phyloP scores from a whole-genome alignment of 2,797 vertebrate species.

The Helicolenus hilgendorfi region DNA sequence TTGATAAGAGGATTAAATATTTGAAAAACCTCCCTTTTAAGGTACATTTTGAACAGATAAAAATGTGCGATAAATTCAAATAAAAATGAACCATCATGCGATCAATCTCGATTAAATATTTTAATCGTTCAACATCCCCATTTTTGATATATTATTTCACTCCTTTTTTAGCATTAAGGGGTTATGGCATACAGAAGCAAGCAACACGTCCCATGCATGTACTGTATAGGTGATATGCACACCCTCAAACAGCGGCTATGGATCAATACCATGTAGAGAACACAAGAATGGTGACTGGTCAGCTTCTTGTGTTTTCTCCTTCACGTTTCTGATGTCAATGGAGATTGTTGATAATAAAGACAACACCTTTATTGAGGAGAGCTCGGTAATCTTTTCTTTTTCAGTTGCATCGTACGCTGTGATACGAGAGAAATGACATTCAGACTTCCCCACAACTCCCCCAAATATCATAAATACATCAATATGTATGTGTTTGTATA shows the following conservation, averaged over 20 bases:
- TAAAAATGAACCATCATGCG: too few species aligned
- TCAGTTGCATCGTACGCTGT: background rate
- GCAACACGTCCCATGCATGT: background rate
- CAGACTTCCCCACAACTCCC: background rate
- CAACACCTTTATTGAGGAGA: background rate
- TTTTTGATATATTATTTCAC: too few species aligned
- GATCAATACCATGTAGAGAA: background rate
- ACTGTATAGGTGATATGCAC: background rate
- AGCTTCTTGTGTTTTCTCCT: background rate
- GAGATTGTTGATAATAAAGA: background rate
- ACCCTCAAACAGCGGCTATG: background rate
- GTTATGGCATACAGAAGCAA: background rate
- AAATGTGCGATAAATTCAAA: too few species aligned
- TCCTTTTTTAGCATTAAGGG: background rate
- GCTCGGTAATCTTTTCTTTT: background rate
- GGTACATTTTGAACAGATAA: too few species aligned
- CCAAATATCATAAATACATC: background rate
- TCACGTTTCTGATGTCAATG: background rate
- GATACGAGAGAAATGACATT: background rate
- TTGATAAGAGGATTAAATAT: too few species aligned
- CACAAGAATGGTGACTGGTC: background rate
- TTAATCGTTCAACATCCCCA: too few species aligned
- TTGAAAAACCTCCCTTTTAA: too few species aligned
- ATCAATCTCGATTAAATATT: too few species aligned
- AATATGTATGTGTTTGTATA: slow-evolving; percentile 13